Evolutionary conservation across 1,140 invertebrate genomes (phyloP), one percentile per base, ranked within the genome.

Genomic region (Caenorhabditis inopinata): DNA sequence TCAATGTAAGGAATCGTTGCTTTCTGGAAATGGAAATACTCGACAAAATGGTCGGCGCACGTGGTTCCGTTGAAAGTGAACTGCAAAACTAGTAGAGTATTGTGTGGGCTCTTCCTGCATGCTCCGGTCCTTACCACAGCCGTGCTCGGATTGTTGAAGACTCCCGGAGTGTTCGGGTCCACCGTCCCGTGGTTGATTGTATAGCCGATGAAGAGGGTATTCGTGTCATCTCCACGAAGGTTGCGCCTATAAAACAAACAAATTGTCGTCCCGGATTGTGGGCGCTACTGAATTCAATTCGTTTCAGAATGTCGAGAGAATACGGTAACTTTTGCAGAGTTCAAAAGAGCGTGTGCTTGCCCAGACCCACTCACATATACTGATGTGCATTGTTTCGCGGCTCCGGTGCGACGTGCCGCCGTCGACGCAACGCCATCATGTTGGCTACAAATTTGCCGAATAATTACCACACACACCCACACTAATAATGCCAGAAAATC

Each of bases 11-110:
- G 53, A 29, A 68, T 45, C 21, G 21, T 45, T 11, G 77, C 51
- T 23, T 42, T 45, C 25, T 79, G 77, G 38, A 68, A 79, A n/a
- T 45, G 38, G 38, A 68, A 79, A 38, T 62, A 42, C n/a, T 68
- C 77, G 47, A 21, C 73, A n/a, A 79, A 79, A 11, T 42, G 32
- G 7, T 79, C 35, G n/a, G 77, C 11, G 6, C 29, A 1, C 18
- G n/a, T 14, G 11, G 32, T 49, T 2, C 77, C 49, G 21, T 79
- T 79, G 53, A 68, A 58, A 5, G 77, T 45, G 51, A 79, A 46
- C 77, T 79, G 38, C 21, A 45, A 68, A n/a, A n/a, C n/a, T n/a
- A n/a, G n/a, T n/a, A n/a, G n/a, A n/a, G n/a, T n/a, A n/a, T n/a
- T n/a, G n/a, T n/a, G n/a, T n/a, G n/a, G n/a, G n/a, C n/a, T n/a